phyloP scores from a whole-genome alignment of 2,113 vertebrate genomes.

The Odocoileus virginianus region DNA sequence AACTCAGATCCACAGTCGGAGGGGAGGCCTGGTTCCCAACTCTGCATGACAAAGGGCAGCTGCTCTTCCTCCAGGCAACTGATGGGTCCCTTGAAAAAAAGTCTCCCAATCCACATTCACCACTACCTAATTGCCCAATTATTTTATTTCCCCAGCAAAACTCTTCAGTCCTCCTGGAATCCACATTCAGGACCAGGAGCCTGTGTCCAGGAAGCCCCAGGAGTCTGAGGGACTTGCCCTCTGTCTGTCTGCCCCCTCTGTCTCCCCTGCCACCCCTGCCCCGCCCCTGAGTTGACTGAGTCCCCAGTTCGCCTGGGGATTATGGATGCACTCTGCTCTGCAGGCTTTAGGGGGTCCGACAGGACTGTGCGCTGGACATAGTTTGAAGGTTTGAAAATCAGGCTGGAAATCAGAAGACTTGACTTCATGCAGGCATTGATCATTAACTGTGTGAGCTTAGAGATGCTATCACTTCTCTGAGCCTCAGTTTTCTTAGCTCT shows the following conservation, averaged over 20 bases:
- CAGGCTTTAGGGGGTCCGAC: neutral
- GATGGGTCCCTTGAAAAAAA: neutral
- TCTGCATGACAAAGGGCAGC: constrained; percentile 55
- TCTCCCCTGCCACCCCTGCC: neutral
- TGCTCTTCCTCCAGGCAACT: neutral
- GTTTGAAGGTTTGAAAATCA: neutral
- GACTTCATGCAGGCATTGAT: neutral
- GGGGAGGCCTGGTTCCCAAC: neutral
- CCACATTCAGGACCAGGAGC: constrained; percentile 54
- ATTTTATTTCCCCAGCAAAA: constrained; percentile 57
- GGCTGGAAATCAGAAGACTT: too few relatives aligned
- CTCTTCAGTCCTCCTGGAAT: constrained; percentile 42
- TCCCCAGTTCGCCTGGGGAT: neutral
- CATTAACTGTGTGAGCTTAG: neutral
- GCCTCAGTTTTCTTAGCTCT: neutral
- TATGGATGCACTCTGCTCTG: fast-evolving
- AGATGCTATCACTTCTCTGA: neutral
- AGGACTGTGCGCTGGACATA: neutral
- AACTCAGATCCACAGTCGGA: neutral
- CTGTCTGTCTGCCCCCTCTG: neutral
- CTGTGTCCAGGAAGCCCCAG: neutral
- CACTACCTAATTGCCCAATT: constrained; percentile 64
- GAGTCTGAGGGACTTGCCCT: neutral
- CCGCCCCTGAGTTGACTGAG: fast-evolving
- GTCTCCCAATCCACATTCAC: constrained; percentile 63